These are phyloP conservation scores for Cuniculus paca DNA, from an alignment of 2,797 vertebrate species.

Conservation along the genomic window DNA sequence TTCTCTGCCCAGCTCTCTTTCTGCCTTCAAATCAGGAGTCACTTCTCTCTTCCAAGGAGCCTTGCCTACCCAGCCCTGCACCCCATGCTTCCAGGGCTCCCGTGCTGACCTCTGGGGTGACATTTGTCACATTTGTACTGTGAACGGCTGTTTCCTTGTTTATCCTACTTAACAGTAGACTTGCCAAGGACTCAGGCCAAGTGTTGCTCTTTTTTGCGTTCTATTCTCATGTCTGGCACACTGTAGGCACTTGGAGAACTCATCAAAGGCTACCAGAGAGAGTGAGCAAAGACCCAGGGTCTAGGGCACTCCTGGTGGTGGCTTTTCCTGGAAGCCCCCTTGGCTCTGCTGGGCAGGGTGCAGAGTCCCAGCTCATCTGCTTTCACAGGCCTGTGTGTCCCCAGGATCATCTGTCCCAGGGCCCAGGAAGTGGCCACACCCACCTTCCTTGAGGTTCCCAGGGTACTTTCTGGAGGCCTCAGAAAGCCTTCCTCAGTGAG, in stretches of 20 bases:
- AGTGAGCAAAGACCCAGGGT: neutral
- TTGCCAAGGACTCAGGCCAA: neutral
- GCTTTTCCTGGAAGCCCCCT: neutral
- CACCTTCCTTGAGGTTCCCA: neutral
- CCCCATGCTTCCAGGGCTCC: neutral
- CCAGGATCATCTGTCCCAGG: neutral
- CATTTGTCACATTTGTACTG: neutral
- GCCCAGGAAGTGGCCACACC: neutral
- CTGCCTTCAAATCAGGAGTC: neutral
- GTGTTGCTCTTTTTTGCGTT: slow-evolving; percentile 2
- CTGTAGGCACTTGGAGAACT: neutral
- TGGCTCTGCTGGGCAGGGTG: neutral
- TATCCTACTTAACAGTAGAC: neutral
- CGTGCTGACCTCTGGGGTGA: neutral
- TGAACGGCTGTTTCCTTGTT: neutral
- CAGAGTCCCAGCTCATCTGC: neutral
- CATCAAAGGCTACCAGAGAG: neutral
- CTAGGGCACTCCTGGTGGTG: neutral
- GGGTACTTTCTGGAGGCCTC: neutral
- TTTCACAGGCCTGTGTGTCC: neutral
- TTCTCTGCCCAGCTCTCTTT: neutral
- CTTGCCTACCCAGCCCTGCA: neutral
- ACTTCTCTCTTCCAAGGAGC: neutral
- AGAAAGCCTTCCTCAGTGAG: neutral
- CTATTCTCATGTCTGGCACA: neutral